Conservation (phyloP, 2,888 invertebrate genomes). For the Melolontha melolontha region DNA sequence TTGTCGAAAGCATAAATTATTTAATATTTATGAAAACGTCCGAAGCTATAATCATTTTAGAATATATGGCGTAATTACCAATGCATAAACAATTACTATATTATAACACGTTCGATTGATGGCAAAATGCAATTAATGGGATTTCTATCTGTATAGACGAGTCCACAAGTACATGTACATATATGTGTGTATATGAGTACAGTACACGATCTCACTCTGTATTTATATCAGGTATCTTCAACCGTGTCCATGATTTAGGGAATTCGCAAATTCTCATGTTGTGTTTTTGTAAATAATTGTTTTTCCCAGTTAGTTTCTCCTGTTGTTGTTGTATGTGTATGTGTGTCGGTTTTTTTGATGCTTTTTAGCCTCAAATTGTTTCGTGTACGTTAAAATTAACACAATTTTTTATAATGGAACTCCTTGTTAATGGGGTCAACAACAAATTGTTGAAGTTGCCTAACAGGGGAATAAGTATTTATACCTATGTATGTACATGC, state of each 20-base stretch:
- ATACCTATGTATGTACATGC: too few relatives aligned
- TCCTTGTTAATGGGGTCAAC: neutral
- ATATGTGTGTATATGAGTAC: neutral
- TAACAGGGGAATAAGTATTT: neutral
- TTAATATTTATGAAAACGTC: conserved; percentile 37
- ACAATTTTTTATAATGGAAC: neutral
- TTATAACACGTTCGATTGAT: neutral
- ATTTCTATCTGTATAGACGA: neutral
- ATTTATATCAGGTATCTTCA: neutral
- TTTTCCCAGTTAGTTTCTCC: neutral
- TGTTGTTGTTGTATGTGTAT: neutral
- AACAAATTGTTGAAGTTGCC: neutral
- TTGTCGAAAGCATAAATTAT: conserved; percentile 41
- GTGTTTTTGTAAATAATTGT: conserved; percentile 15
- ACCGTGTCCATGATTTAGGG: neutral
- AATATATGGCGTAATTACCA: conserved; percentile 40
- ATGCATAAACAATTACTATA: conserved; percentile 33
- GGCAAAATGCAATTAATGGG: neutral
- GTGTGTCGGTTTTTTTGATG: too few relatives aligned
- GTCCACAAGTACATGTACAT: neutral
- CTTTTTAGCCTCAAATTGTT: neutral
- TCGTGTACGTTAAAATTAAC: conserved; percentile 6
- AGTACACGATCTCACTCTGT: neutral
- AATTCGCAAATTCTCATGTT: neutral
- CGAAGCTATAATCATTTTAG: conserved; percentile 39